These are phyloP conservation scores for Adrianichthys oophorus DNA, from an alignment of 2,797 vertebrate species.

Conservation along the genomic window DNA sequence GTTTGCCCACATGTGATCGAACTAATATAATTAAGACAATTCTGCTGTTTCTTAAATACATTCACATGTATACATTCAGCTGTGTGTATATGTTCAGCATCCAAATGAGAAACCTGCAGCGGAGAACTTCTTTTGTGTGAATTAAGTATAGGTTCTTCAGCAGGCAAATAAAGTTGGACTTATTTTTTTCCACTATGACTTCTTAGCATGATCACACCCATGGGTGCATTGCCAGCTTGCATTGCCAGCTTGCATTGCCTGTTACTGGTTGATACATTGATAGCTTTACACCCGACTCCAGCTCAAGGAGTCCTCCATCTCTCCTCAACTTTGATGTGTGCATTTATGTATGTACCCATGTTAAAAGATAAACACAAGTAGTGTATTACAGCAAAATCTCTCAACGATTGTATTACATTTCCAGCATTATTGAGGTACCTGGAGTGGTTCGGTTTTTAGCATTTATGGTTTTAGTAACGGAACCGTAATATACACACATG, in stretches of 20 bases:
- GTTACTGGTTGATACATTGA: conserved; percentile 67
- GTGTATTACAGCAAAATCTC: conserved; percentile 76
- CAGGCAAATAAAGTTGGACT: conserved; percentile 61
- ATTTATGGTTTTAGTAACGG: conserved; percentile 83
- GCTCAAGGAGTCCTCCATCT: conserved; percentile 71
- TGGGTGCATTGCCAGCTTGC: conserved; percentile 58
- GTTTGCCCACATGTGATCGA: conserved; percentile 66
- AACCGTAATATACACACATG: conserved; percentile 84
- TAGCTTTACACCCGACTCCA: conserved; percentile 69
- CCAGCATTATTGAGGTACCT: conserved; percentile 80
- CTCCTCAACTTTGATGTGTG: conserved; percentile 74
- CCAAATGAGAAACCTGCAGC: conserved; percentile 66
- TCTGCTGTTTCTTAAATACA: conserved; percentile 73
- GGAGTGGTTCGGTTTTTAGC: conserved; percentile 79
- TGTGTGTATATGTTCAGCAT: conserved; percentile 75
- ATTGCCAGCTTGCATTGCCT: conserved; percentile 70
- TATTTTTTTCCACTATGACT: conserved; percentile 64
- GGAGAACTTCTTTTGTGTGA: conserved; percentile 44
- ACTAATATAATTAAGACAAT: conserved; percentile 65
- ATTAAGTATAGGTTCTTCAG: conserved; percentile 53
- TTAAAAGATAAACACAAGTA: conserved; percentile 68
- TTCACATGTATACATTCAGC: conserved; percentile 73
- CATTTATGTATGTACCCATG: conserved; percentile 80
- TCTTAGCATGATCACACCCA: conserved; percentile 70
- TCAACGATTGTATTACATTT: conserved; percentile 84